These are phyloP conservation scores for Linepithema humile DNA, from an alignment of 1,140 invertebrate genomes.

Conservation along the genomic window DNA sequence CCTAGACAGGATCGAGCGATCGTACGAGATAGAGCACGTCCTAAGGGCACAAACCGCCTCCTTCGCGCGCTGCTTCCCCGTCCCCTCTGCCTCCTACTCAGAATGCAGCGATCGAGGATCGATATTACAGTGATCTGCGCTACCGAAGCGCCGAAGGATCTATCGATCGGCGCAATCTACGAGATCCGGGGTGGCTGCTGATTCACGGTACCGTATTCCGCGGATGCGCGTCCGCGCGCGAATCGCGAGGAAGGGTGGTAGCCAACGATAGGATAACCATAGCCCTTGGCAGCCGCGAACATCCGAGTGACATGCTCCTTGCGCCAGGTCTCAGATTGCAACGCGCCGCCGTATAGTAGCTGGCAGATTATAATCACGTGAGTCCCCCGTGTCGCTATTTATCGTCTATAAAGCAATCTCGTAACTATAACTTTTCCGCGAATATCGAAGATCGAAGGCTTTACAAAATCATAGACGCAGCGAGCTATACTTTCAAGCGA, in stretches of 20 bases:
- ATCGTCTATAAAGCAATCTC: slow-evolving; percentile 4
- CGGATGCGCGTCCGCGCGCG: slow-evolving; percentile 46
- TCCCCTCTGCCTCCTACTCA: neutral
- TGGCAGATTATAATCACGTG: slow-evolving; percentile 69
- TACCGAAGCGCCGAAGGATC: slow-evolving; percentile 62
- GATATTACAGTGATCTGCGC: slow-evolving; percentile 71
- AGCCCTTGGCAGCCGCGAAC: slow-evolving; percentile 74
- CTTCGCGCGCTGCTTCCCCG: neutral
- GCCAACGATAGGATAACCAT: slow-evolving; percentile 74
- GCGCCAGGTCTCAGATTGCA: slow-evolving; percentile 68
- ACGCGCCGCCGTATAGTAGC: slow-evolving; percentile 53
- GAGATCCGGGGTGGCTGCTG: slow-evolving; percentile 57
- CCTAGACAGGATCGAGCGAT: slow-evolving; percentile 33
- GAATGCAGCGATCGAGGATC: slow-evolving; percentile 35
- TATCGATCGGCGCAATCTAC: slow-evolving; percentile 69
- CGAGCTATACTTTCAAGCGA: neutral
- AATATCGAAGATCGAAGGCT: neutral
- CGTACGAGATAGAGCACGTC: slow-evolving; percentile 41
- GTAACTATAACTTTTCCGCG: slow-evolving; percentile 11
- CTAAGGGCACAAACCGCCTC: slow-evolving; percentile 42
- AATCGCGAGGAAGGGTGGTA: slow-evolving; percentile 51
- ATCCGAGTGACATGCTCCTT: slow-evolving; percentile 74
- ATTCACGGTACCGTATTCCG: slow-evolving; percentile 65
- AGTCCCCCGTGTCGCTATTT: slow-evolving; percentile 33
- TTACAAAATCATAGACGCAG: neutral